Evolutionary conservation across 2,888 invertebrate species (phyloP), one percentile per base, ranked within the genome.

Genomic region (Hydrotaea cyrtoneurina): DNA sequence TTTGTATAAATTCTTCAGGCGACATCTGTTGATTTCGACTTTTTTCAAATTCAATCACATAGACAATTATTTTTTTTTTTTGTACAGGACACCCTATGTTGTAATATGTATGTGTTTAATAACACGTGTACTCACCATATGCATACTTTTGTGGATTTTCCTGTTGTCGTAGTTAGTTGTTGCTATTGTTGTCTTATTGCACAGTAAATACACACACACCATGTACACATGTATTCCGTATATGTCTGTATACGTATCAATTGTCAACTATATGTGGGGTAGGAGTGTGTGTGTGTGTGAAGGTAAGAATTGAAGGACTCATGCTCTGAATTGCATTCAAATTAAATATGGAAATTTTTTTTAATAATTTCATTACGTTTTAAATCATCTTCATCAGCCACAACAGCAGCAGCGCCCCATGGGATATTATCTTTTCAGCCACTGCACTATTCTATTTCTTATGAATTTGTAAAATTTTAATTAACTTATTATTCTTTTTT

Each of bases 111-210:
- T 69, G 43, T 66, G 23, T 69, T 43, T 69, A 43, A 69, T 69
- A 69, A 69, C 69, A 69, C 69, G 69, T 69, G 69, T 69, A 69
- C 69, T 69, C 43, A 69, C 69, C 69, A 69, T 46, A 69, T 69
- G 39, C 46, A 69, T 69, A 66, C 39, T 66, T 17, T 66, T 66
- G 66, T 66, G 36, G 66, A 17, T 66, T 39, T 66, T 66, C 39
- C 39, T 66, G 36, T 21, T 26, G 19, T 23, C 19, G 36, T 64
- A n/a, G 36, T 26, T 21, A 55, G 39, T 66, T 43, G 36, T 17
- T 64, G 66, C 43, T 66, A 31, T 66, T 62, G 31, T 39, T 62
- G 3, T n/a, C 17, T 31, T 64, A 64, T 66, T 39, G 62, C 23
- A 21, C 62, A 62, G 62, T 62, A 62, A 62, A 62, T 66, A 46